A percentile compares a stretch with the other conserved stretches of the same genome.
Conservation (phyloP, 2,797 vertebrate genomes). For the Leptodactylus fallax region DNA sequence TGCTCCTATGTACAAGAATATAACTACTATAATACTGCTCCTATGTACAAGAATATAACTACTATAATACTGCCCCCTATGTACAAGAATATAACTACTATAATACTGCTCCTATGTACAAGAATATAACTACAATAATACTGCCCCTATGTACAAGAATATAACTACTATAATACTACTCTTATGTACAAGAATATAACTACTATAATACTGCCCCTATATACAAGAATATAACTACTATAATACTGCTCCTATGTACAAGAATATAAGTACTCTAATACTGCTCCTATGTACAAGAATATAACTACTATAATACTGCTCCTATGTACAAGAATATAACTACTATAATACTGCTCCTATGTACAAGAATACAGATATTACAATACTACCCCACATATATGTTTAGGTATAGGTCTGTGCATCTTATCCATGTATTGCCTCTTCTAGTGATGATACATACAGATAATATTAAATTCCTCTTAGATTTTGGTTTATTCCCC, state of each 20-base stretch:
- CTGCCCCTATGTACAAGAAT: too few species aligned
- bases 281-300: neutral
- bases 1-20: neutral
- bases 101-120: neutral
- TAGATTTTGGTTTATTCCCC: neutral
- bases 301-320: neutral
- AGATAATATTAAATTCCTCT: neutral
- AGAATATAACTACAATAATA: too few species aligned
- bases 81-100: slow-evolving; percentile 12
- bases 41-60: neutral
- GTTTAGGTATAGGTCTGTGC: too few species aligned
- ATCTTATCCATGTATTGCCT: neutral
- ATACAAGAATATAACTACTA: neutral
- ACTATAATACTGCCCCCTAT: neutral
- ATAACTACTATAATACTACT: too few species aligned
- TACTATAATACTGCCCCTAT: neutral
- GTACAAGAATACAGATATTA: neutral
- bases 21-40: neutral
- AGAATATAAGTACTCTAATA: slow-evolving; percentile 11
- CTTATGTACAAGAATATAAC: neutral
- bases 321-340: slow-evolving; percentile 3
- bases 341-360: neutral
- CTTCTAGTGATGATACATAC: neutral
- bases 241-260: neutral
- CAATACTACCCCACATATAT: neutral